A percentile compares a stretch with the other conserved stretches of the same genome.
phyloP scores from a whole-genome alignment of 2,113 vertebrate genomes.

The Mus musculus region DNA sequence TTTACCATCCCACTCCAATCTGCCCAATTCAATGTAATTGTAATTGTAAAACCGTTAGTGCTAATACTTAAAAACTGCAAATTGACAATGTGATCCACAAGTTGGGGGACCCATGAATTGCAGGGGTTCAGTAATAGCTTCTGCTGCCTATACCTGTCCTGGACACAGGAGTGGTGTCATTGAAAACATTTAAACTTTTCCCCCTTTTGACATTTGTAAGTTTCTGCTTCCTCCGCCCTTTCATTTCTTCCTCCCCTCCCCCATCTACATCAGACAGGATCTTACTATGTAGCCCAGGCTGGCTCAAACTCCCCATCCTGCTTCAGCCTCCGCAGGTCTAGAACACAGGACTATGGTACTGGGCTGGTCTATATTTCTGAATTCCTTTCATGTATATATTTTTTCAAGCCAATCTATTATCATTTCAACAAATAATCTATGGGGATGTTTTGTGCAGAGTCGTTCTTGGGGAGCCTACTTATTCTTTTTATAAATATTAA shows the following conservation, averaged over 20 bases:
- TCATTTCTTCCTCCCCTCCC: neutral
- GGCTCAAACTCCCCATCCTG: neutral
- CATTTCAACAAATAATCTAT: conserved; percentile 23
- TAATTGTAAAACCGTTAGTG: neutral
- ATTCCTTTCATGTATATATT: conserved; percentile 7
- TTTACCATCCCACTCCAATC: no score
- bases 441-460: neutral
- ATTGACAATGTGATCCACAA: neutral
- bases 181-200: conserved; percentile 2
- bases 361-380: neutral
- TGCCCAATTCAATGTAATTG: conserved; percentile 1
- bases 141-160: neutral
- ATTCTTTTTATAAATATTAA: conserved; percentile 47
- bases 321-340: neutral
- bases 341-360: neutral
- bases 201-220: neutral
- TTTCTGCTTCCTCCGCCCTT: neutral
- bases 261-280: neutral
- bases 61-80: neutral
- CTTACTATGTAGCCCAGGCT: neutral
- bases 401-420: conserved; percentile 38
- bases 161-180: neutral
- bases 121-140: neutral
- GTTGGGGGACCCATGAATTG: neutral
- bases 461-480: conserved; percentile 1